Conservation (phyloP, 2,888 invertebrate genomes). For the Papilio elwesi region DNA sequence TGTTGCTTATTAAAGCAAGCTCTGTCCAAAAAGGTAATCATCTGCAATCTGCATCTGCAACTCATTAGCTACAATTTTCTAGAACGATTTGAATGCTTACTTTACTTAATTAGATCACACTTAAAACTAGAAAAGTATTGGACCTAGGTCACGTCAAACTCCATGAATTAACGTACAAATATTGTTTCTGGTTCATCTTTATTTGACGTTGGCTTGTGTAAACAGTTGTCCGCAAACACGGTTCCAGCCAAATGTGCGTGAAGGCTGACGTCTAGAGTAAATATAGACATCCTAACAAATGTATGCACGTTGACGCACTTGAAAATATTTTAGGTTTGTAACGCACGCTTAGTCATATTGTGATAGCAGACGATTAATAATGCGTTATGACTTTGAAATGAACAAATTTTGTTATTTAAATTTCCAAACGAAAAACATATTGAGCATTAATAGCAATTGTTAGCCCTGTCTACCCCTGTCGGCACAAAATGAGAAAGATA, state of each 20-base stretch:
- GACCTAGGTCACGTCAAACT: background rate
- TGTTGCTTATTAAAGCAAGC: no score
- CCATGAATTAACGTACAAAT: conserved; percentile 6
- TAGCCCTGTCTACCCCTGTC: background rate
- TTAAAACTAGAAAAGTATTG: background rate
- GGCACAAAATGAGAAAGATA: background rate
- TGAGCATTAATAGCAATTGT: background rate
- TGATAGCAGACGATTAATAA: background rate
- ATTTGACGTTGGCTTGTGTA: conserved; percentile 14
- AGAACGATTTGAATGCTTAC: no score
- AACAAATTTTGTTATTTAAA: no score
- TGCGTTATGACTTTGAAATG: no score
- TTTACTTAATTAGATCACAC: no score
- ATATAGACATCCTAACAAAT: conserved; percentile 19
- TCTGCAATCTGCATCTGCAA: no score
- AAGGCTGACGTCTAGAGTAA: conserved; percentile 20
- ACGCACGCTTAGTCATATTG: conserved; percentile 12
- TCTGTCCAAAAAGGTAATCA: no score
- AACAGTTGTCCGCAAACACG: conserved; percentile 32
- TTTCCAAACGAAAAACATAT: background rate
- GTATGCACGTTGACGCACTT: conserved; percentile 16
- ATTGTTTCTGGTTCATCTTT: background rate
- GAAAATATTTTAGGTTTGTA: conserved; percentile 9
- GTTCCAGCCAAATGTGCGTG: conserved; percentile 18
- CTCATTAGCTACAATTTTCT: no score